A percentile compares a stretch with the other conserved stretches of the same genome.
These are phyloP conservation scores for Neodiprion pinetum DNA, from an alignment of 1,140 invertebrate genomes.

Conservation along the genomic window DNA sequence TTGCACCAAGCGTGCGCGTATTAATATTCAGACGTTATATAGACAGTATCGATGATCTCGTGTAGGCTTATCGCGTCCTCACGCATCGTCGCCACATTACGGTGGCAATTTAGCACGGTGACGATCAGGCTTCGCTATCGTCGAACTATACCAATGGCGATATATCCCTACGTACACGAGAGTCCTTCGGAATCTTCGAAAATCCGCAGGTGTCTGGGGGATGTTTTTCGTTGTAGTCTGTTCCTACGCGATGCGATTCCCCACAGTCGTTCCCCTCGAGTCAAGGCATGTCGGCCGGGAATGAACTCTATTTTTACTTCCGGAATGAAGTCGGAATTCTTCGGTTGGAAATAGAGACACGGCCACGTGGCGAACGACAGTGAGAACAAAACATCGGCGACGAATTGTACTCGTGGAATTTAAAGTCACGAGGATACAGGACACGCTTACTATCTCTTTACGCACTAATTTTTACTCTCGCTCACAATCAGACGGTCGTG, in stretches of 20 bases:
- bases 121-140: no score
- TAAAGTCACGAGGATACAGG: background rate
- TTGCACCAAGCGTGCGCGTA: no score
- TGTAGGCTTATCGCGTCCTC: no score
- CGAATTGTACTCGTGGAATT: background rate
- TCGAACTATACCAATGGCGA: no score
- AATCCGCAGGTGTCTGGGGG: background rate
- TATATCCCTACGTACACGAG: no score
- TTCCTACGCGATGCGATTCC: background rate
- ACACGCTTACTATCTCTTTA: background rate
- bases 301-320: background rate
- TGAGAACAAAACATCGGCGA: background rate
- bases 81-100: no score
- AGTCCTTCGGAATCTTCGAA: no score
- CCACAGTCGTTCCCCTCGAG: background rate
- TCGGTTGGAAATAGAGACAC: background rate
- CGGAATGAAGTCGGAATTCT: slow-evolving; percentile 3
- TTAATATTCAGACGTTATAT: no score
- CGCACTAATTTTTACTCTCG: no score
- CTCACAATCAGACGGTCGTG: no score
- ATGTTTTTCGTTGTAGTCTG: background rate
- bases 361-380: background rate
- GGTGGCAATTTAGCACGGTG: no score
- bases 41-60: no score
- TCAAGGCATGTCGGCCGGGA: background rate